Evolutionary conservation across 2,888 invertebrate genomes (phyloP).

Genomic region (Cyaniris semiargus): DNA sequence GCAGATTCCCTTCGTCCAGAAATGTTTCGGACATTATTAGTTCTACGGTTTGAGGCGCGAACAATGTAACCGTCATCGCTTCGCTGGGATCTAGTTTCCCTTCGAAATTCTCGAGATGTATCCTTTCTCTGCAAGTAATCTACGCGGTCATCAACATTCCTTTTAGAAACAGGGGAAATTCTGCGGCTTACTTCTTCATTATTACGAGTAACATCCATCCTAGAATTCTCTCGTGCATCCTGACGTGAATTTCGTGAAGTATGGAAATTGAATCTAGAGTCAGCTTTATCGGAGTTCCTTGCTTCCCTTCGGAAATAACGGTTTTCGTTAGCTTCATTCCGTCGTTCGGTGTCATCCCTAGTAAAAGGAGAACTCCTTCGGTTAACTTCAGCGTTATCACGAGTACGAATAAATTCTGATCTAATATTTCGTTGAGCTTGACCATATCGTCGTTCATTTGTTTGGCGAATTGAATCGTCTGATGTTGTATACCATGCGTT

Average conservation of each 20-base stretch:
- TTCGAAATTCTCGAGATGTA: neutral
- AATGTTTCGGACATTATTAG: neutral
- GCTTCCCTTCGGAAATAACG: neutral
- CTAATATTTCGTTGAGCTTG: neutral
- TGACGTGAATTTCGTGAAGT: neutral
- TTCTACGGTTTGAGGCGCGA: constrained; percentile 2
- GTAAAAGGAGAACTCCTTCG: neutral
- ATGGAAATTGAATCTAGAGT: neutral
- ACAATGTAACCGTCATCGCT: neutral
- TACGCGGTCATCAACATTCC: neutral
- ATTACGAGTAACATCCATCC: neutral
- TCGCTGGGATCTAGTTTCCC: neutral
- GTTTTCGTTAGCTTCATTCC: neutral
- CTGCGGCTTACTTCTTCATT: neutral
- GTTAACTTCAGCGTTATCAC: neutral
- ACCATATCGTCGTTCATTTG: neutral
- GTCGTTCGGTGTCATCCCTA: neutral
- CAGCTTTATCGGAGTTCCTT: neutral
- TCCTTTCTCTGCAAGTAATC: neutral
- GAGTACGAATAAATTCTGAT: neutral
- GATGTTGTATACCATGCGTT: neutral
- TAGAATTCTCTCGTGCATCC: neutral
- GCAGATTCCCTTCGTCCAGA: neutral
- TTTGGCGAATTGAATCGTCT: neutral
- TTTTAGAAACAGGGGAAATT: neutral